Evolutionary conservation across 2,888 invertebrate species (phyloP), one percentile per base, ranked within the genome.

Genomic region (Anorthoa munda): DNA sequence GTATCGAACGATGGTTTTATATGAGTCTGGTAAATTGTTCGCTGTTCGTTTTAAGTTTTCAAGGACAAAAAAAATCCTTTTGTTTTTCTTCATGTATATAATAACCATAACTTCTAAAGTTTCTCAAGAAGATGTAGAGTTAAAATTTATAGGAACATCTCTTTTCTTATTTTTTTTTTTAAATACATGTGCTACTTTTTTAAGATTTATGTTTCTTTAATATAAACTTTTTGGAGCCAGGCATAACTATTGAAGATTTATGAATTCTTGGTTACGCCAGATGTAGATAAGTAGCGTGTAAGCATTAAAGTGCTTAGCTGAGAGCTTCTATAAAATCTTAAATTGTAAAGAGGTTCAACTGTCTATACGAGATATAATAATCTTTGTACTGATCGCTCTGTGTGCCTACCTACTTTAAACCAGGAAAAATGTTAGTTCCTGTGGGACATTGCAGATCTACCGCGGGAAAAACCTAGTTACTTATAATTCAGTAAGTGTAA

Each of bases 131-230:
- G 7, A 45, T 39, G 13, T 53, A n/a, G n/a, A 31, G 45, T 46
- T 55, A 46, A 48, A 71, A 9, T 70, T 46, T 46, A 31, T 55
- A 11, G 11, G 31, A 46, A 55, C 18, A 17, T 2, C 3, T 66
- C 21, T 9, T 46, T 17, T 13, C 18, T 12, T 15, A 48, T 21
- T 7, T 2, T n/a, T 23, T 67, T 31, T 56, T 48, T 31, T 21
- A 21, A 73, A 46, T n/a, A 21, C 18, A 2, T 51, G 77, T 53
- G 71, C 18, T 21, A 64, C 39, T 53, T 78, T 53, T 18, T 65
- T 23, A 50, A 17, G 53, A 78, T 79, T 59, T 55, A 72, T 79
- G 21, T 71, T 39, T 78, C 46, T 63, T 23, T 48, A 21, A 55
- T 51, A 48, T 12, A 63, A 77, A 58, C n/a, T 64, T 64, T 15